Evolutionary conservation across 2,888 invertebrate species (phyloP), one percentile per base, ranked within the genome.

Genomic region (Ferdinandea cuprea): DNA sequence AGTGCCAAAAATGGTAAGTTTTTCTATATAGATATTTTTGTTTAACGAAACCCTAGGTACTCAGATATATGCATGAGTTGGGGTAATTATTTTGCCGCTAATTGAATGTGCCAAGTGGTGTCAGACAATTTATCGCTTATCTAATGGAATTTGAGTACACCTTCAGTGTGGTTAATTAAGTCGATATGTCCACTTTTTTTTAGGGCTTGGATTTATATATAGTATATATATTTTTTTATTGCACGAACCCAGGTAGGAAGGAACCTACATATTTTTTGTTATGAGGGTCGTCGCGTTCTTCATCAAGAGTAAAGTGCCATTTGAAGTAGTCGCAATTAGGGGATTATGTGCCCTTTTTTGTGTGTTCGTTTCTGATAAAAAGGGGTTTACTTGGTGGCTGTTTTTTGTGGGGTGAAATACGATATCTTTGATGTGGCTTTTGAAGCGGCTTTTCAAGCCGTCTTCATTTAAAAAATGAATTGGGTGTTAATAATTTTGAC

Each of bases 1-100:
- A 35, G 87, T 90, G 85, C 90, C 91, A 50, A 91, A 91, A 90
- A 87, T 88, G 90, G 90, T 91, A 89, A 91, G 91, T 87, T 32
- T 13, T n/a, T n/a, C n/a, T n/a, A n/a, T 19, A n/a, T n/a, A n/a
- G n/a, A n/a, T n/a, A n/a, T n/a, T n/a, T n/a, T n/a, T n/a, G n/a
- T n/a, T n/a, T n/a, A n/a, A n/a, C n/a, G n/a, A n/a, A n/a, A n/a
- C n/a, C n/a, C n/a, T n/a, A n/a, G n/a, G n/a, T n/a, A n/a, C n/a
- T n/a, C n/a, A n/a, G n/a, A n/a, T n/a, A n/a, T n/a, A n/a, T n/a
- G n/a, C n/a, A n/a, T n/a, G n/a, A n/a, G n/a, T n/a, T n/a, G n/a
- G n/a, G n/a, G n/a, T n/a, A n/a, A n/a, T 37, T 65, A 19, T 50
- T 19, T 35, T 15, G 11, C 7, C 17, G 30, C 25, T 72, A 61